Evolutionary conservation across 2,888 invertebrate species (phyloP), one percentile per base, ranked within the genome.

Genomic region (Heliconius aoede): DNA sequence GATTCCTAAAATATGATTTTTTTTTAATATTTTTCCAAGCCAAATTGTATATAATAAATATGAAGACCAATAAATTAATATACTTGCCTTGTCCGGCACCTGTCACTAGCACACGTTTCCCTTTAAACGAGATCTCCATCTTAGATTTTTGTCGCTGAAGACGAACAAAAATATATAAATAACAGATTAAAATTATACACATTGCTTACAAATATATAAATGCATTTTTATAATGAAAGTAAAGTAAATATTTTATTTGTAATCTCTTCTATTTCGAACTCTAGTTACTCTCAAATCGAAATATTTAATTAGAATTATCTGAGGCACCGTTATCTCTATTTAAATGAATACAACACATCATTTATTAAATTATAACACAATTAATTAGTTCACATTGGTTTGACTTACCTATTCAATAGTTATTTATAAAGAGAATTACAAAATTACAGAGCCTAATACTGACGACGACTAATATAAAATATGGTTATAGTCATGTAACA

Each of bases 51-150:
- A 60, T 60, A 32, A n/a, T 18, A 3, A 24, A 28, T 30, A 21
- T 26, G 15, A 15, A 65, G 9, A 40, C 8, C 15, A 11, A 58
- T 51, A 28, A 46, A n/a, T 55, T 76, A n/a, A n/a, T n/a, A n/a
- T n/a, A 85, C 85, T 87, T 95, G 97, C 98, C 98, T 96, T 96
- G 96, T 30, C 98, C 97, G 72, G 98, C 98, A 76, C 98, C 98
- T 76, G 98, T 98, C 3, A 98, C 97, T 74, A 98, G 93, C 85
- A 98, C 97, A 78, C 96, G 95, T 92, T 97, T 98, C 77, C 96
- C 96, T 83, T 95, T 95, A 88, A 97, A 97, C 76, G 92, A 94
- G 82, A 96, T 95, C 86, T 96, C 95, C 97, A 97, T 97, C 67
- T 67, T 83, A 68, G 11, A 51, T n/a, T 30, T 13, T n/a, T 69